Conservation (phyloP, 1,140 invertebrate species). For the Nebria ingens region DNA sequence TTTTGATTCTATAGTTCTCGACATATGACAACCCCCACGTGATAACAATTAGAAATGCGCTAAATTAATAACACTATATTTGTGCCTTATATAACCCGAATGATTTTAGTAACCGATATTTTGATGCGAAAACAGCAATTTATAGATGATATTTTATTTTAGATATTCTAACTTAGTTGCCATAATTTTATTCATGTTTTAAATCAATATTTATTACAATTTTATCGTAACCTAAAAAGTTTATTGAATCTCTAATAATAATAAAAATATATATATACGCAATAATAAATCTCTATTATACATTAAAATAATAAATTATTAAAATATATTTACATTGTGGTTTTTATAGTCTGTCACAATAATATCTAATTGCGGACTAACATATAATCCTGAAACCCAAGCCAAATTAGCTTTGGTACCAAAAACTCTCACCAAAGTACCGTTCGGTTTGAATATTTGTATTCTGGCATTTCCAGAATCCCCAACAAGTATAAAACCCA, state of each 20-base stretch:
- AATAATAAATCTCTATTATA: background rate
- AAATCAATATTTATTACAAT: slow-evolving; percentile 5
- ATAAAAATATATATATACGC: no score
- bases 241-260: background rate
- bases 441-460: slow-evolving; percentile 58
- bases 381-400: slow-evolving; percentile 57
- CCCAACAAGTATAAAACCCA: slow-evolving; percentile 64
- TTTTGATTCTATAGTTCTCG: background rate
- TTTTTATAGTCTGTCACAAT: slow-evolving; percentile 61
- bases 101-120: background rate
- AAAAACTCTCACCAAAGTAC: slow-evolving; percentile 51
- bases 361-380: slow-evolving; percentile 52
- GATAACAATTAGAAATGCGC: background rate
- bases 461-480: slow-evolving; percentile 68
- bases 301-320: slow-evolving; percentile 18
- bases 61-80: slow-evolving; percentile 3
- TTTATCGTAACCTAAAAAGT: background rate
- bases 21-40: background rate
- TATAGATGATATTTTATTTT: background rate
- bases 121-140: background rate
- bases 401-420: slow-evolving; percentile 56
- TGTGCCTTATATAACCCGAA: background rate
- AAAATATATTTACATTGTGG: slow-evolving; percentile 59
- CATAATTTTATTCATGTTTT: background rate
- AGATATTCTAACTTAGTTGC: slow-evolving; percentile 6